Conservation (phyloP, 2,113 vertebrate genomes). For the Ptychochromis oligacanthus region DNA sequence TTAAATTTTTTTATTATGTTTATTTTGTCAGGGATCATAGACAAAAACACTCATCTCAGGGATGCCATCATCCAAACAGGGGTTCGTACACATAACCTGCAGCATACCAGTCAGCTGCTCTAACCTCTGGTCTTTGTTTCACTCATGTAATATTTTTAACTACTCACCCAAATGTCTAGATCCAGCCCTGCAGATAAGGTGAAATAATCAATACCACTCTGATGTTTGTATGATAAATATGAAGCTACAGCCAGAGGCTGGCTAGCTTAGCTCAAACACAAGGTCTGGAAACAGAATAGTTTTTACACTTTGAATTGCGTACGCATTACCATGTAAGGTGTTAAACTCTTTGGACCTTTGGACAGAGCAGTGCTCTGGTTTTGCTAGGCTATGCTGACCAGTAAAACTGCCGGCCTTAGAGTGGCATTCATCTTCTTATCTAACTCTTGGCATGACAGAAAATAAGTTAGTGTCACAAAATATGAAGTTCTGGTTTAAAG, state of each 20-base stretch:
- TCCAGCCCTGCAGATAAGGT: neutral
- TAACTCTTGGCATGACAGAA: neutral
- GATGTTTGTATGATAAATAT: neutral
- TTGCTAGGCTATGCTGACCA: neutral
- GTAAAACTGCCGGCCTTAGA: neutral
- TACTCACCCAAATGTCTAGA: neutral
- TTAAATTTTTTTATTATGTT: neutral
- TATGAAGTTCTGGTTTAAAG: neutral
- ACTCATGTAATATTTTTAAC: neutral
- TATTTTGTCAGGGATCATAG: neutral
- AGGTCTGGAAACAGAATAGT: neutral
- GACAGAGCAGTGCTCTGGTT: neutral
- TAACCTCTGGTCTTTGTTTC: neutral
- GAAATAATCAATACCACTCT: neutral
- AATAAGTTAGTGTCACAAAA: constrained; percentile 4
- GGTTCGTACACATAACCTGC: neutral
- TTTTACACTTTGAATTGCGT: neutral
- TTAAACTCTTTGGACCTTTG: neutral
- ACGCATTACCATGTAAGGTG: neutral
- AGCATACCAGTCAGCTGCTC: neutral
- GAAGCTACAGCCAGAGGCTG: neutral
- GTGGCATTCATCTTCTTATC: neutral
- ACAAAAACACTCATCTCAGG: neutral
- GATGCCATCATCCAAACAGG: too few relatives aligned
- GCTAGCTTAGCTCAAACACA: neutral